phyloP scores from a whole-genome alignment of 1,140 invertebrate species.

The Copidosoma floridanum region DNA sequence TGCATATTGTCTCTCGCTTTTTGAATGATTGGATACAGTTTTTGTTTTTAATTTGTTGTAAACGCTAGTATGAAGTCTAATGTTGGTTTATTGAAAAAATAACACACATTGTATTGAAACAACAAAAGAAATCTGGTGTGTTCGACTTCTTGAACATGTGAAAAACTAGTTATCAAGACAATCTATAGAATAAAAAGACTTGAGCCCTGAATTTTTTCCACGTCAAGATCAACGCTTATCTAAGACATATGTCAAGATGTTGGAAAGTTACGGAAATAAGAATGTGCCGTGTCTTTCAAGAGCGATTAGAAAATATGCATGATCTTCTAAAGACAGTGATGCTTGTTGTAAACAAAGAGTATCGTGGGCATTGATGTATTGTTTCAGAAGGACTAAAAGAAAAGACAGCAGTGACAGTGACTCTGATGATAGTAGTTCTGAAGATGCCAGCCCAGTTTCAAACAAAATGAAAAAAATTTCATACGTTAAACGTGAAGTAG shows the following conservation, averaged over 20 bases:
- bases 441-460: constrained; percentile 20
- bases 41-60: constrained; percentile 17
- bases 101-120: too few relatives aligned
- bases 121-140: not conserved
- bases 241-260: constrained; percentile 12
- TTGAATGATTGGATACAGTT: constrained; percentile 12
- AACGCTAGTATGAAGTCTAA: not conserved
- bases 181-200: constrained; percentile 11
- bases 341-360: constrained; percentile 28
- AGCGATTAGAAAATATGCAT: constrained; percentile 28
- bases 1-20: constrained; percentile 29
- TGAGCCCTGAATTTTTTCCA: constrained; percentile 11
- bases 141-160: constrained; percentile 2
- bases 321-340: constrained; percentile 25
- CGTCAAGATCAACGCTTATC: constrained; percentile 5
- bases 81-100: not conserved
- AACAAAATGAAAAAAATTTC: constrained; percentile 13
- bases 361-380: constrained; percentile 35
- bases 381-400: constrained; percentile 39
- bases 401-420: constrained; percentile 19
- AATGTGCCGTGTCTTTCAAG: constrained; percentile 24
- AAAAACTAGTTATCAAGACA: constrained; percentile 13
- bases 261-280: constrained; percentile 12
- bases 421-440: not conserved
- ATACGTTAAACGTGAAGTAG: not conserved